Percentiles rank a stretch among this genome's conserved stretches.
These are phyloP conservation scores for Drosophila sucinea DNA, from an alignment of 1,140 invertebrate genomes.

Conservation along the genomic window DNA sequence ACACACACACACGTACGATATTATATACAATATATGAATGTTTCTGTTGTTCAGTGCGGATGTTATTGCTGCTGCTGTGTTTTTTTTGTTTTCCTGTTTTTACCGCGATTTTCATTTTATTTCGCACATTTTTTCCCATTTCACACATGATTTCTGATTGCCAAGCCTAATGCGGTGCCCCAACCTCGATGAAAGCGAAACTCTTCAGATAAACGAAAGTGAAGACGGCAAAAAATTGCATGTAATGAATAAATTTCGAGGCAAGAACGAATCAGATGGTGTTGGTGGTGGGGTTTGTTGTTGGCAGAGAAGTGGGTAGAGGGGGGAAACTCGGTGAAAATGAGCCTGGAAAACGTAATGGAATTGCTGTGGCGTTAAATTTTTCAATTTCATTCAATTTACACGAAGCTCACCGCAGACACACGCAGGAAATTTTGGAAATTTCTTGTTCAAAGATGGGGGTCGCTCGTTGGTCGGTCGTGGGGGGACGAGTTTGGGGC, in stretches of 20 bases:
- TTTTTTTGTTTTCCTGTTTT: conserved; percentile 48
- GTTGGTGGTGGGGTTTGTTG: background rate
- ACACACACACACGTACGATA: background rate
- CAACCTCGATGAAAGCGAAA: conserved; percentile 49
- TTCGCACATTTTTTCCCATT: conserved; percentile 70
- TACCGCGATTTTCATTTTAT: conserved; percentile 77
- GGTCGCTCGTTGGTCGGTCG: background rate
- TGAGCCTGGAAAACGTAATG: conserved; percentile 78
- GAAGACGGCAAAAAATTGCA: conserved; percentile 76
- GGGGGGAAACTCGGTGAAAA: conserved; percentile 67
- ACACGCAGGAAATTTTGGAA: conserved; percentile 68
- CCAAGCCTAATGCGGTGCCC: conserved; percentile 72
- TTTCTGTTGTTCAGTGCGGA: conserved; percentile 33
- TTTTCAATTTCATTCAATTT: conserved; percentile 82
- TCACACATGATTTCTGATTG: conserved; percentile 82
- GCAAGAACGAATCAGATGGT: conserved; percentile 22
- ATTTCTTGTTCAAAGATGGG: conserved; percentile 42
- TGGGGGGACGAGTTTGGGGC: background rate
- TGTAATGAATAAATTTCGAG: conserved; percentile 79
- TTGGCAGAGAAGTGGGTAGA: background rate
- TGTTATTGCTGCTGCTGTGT: conserved; percentile 50
- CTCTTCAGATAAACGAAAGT: conserved; percentile 75
- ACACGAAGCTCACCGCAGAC: conserved; percentile 66
- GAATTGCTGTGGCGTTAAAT: conserved; percentile 79
- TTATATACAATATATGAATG: conserved; percentile 20